Evolutionary conservation across 2,113 vertebrate genomes (phyloP).

Genomic region (Grus americana): DNA sequence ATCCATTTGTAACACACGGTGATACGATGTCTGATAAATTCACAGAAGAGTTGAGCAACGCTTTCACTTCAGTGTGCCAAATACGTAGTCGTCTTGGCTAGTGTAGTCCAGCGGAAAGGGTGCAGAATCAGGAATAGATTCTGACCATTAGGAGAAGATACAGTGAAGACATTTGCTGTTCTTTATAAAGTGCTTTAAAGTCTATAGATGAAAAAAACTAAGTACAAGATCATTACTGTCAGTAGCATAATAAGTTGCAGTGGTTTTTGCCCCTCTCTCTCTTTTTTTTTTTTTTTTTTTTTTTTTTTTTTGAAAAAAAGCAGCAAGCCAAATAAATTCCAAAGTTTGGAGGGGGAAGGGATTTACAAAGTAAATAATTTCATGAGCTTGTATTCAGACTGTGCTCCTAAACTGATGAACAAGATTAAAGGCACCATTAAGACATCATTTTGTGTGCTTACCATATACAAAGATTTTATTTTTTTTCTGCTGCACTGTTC

Average conservation of each 20-base stretch:
- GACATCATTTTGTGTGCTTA: constrained; percentile 46
- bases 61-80: background rate
- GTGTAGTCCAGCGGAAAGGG: background rate
- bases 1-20: background rate
- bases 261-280: background rate
- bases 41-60: background rate
- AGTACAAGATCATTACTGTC: background rate
- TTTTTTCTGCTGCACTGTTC: constrained; percentile 39
- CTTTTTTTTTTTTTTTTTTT: too few species aligned
- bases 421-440: constrained; percentile 40
- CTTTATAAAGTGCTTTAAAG: background rate
- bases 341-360: background rate
- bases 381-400: background rate
- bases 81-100: background rate
- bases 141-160: background rate
- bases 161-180: background rate
- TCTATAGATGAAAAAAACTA: background rate
- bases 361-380: background rate
- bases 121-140: background rate
- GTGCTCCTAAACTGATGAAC: background rate
- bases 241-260: background rate
- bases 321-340: background rate
- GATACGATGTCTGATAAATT: background rate
- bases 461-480: background rate
- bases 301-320: too few species aligned